These are phyloP conservation scores for Spongia lamella DNA, from an alignment of 37 sponge, comb jelly and placozoan species.

Conservation along the genomic window DNA sequence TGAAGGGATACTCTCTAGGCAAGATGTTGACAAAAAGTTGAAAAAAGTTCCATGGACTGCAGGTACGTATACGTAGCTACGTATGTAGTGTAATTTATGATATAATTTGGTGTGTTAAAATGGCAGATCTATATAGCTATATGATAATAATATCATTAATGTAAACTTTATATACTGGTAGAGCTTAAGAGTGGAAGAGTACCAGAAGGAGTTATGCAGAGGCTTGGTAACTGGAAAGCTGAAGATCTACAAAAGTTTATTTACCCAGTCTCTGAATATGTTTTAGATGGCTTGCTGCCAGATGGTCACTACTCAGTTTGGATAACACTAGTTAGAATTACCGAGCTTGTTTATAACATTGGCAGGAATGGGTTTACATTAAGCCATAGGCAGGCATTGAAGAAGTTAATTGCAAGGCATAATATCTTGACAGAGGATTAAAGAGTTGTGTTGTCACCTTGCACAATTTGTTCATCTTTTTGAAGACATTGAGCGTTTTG, in stretches of 20 bases:
- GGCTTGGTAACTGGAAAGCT: not conserved
- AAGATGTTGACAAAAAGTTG: not conserved
- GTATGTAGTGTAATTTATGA: not conserved
- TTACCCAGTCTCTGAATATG: conserved; percentile 5
- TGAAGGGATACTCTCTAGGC: not conserved
- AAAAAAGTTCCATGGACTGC: not conserved
- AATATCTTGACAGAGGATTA: conserved; percentile 2
- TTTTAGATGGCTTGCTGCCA: not conserved
- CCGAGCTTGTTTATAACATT: conserved; percentile 28
- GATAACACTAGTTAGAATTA: conserved; percentile 7
- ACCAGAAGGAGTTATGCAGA: not conserved
- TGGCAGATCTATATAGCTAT: too few species aligned
- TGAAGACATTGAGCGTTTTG: conserved; percentile 4
- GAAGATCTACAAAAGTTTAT: not conserved
- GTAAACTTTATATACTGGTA: not conserved
- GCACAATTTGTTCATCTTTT: conserved; percentile 7
- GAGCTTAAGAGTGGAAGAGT: conserved; percentile 9
- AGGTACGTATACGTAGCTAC: not conserved
- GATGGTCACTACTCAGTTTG: not conserved
- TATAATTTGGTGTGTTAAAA: too few species aligned
- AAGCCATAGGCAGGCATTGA: not conserved
- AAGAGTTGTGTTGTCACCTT: not conserved
- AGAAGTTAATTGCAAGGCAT: not conserved
- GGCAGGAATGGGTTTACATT: conserved; percentile 19
- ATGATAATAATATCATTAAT: too few species aligned